Base-by-base conservation (phyloP, 2,113 vertebrate genomes). In the Turnix velox region DNA sequence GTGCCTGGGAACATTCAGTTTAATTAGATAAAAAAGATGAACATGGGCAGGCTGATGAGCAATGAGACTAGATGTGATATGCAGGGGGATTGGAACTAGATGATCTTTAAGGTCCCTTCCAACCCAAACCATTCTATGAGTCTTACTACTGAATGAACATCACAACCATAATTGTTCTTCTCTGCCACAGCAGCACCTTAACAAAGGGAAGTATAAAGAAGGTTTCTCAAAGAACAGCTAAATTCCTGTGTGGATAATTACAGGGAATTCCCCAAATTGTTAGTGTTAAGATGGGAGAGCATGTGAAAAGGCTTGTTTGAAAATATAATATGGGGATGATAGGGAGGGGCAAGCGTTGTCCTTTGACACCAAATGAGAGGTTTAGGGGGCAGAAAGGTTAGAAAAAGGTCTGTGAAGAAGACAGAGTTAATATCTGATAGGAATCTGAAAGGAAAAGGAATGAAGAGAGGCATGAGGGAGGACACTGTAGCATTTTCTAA, bases 81-180 rank as follows among this genome's bases (percentile, higher is more conserved):
- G 18, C 46, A 62, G n/a, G n/a, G n/a, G n/a, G n/a, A n/a, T n/a
- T n/a, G n/a, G n/a, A n/a, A n/a, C n/a, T n/a, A n/a, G n/a, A n/a
- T n/a, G n/a, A n/a, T n/a, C n/a, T n/a, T n/a, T n/a, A n/a, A n/a
- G n/a, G n/a, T n/a, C n/a, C n/a, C n/a, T n/a, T n/a, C n/a, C n/a
- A n/a, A n/a, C n/a, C n/a, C n/a, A n/a, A n/a, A n/a, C n/a, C n/a
- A n/a, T n/a, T n/a, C n/a, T n/a, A n/a, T n/a, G n/a, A n/a, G 30
- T 0, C 1, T 30, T 69, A 35, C 52, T 39, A 55, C 5, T 13
- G 18, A 37, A 43, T 54, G 43, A 77, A 54, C 8, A 3, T 25
- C 0, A 0, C 39, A 83, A 24, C 28, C 0, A 0, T 30, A 40
- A 69, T 61, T 2, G 1, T 16, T 67, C 18, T 52, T 77, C 19